phyloP scores from a whole-genome alignment of 2,113 vertebrate genomes.

The Calidris pygmaea region DNA sequence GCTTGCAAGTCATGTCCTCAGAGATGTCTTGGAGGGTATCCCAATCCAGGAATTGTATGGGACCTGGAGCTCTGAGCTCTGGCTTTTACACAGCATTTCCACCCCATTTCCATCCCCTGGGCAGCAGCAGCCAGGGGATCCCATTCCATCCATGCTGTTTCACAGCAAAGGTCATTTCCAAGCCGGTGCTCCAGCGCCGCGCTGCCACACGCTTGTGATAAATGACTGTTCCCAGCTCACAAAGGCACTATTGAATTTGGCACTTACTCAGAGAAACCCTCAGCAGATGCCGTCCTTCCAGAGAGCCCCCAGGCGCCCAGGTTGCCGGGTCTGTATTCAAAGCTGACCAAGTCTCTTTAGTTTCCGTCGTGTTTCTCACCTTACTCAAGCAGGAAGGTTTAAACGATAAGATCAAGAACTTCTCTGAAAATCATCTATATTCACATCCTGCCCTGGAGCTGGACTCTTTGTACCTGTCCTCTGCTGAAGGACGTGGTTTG shows the following conservation, averaged over 20 bases:
- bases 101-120: not conserved
- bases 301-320: not conserved
- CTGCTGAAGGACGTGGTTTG: not conserved
- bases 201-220: not conserved
- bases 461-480: not conserved
- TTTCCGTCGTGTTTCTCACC: not conserved
- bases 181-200: accelerated
- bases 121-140: not conserved
- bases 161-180: not conserved
- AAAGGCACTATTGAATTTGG: not conserved
- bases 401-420: not conserved
- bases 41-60: accelerated
- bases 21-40: not conserved
- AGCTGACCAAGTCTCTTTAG: not conserved
- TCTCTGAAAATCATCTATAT: not conserved
- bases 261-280: not conserved
- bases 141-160: not conserved
- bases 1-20: not conserved
- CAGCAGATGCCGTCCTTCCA: not conserved
- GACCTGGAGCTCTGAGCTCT: not conserved
- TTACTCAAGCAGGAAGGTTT: not conserved
- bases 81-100: not conserved
- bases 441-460: not conserved
- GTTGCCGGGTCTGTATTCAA: not conserved
- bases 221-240: not conserved